Evolutionary conservation across 2,888 invertebrate species (phyloP), one percentile per base, ranked within the genome.

Genomic region (Deroplatys truncata): DNA sequence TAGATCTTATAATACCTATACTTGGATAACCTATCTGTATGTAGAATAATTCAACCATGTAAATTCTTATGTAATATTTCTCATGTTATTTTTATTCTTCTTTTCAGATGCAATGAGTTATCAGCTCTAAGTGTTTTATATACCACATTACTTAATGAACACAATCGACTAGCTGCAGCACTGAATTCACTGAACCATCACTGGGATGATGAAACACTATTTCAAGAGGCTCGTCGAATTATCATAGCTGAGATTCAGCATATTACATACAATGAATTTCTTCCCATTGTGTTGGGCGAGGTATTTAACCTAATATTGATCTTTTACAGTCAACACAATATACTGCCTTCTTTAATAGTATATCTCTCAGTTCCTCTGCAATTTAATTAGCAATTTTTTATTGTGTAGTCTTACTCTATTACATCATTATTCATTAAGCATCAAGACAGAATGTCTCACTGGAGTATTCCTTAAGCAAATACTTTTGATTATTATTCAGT

Each of bases 191-290:
- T 97, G 89, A 98, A 98, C 92, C 95, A 96, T 0, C 96, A 97
- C 92, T 98, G 98, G 98, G 95, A 96, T 90, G 97, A 97, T 92
- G 95, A 97, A 83, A 95, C 95, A 0, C 92, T 98, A 28, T 98
- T 97, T 93, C 93, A 96, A 91, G 98, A 98, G 93, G 95, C 97
- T 5, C 95, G 97, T 88, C 94, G 97, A 86, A 96, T 97, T 20
- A 95, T 98, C 20, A 96, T 96, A 0, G 97, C 97, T 0, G 95
- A 97, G 92, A 96, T 98, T 84, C 98, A 98, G 91, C 98, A 98
- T 92, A 96, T 98, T 89, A 98, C 98, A 0, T 96, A 96, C 93
- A 97, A 96, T 92, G 98, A 98, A 93, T 98, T 97, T 93, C 93
- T 98, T 90, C 97, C 97, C 0, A 96, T 96, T 89, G 94, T 98